A percentile compares a stretch with the other conserved stretches of the same genome.
phyloP scores from a whole-genome alignment of 2,113 vertebrate species.

The Passer domesticus region DNA sequence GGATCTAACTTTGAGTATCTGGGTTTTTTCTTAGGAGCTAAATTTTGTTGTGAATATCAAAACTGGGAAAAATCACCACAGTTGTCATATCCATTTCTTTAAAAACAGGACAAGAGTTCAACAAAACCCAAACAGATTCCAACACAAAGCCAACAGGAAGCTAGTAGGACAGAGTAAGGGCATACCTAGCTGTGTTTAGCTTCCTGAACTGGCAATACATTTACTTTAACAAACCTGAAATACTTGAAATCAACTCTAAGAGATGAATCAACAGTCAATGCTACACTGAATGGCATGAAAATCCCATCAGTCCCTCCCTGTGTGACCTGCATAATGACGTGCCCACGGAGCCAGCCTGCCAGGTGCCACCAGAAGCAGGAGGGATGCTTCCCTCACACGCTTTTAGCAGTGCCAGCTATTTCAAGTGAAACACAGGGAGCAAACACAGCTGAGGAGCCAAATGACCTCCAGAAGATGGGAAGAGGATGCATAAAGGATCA shows the following conservation, averaged over 20 bases:
- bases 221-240: background rate
- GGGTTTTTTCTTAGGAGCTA: rapidly evolving
- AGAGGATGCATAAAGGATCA: background rate
- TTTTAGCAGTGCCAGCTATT: background rate
- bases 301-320: background rate
- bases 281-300: background rate
- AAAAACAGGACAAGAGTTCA: background rate
- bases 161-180: background rate
- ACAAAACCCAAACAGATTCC: background rate
- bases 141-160: background rate
- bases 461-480: background rate
- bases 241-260: background rate
- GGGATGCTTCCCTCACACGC: background rate
- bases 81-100: background rate
- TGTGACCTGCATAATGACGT: rapidly evolving
- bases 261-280: background rate
- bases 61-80: background rate
- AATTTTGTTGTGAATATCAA: background rate
- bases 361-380: background rate
- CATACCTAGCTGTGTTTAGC: background rate
- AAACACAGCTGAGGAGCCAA: background rate
- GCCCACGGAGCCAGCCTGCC: background rate
- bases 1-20: background rate
- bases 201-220: background rate
- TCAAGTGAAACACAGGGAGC: background rate